Percentiles rank a stretch among this genome's conserved stretches.
Conservation (phyloP, 2,888 invertebrate genomes). For the Drosophila cracens region DNA sequence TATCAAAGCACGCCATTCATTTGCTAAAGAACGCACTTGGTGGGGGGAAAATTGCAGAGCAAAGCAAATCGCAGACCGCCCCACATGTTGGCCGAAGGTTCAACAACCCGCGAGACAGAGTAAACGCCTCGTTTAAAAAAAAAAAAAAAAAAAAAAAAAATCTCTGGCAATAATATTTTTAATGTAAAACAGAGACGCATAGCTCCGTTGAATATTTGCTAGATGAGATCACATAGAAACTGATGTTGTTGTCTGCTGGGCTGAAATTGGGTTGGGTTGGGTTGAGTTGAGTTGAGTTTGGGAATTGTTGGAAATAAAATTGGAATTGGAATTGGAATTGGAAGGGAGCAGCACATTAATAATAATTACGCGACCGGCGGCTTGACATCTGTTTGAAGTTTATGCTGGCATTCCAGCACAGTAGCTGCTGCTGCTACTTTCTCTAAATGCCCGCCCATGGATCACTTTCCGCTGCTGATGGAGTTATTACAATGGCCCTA, state of each 20-base stretch:
- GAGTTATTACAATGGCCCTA: slow-evolving; percentile 65
- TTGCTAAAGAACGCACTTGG: slow-evolving; percentile 35
- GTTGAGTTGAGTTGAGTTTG: slow-evolving; percentile 15
- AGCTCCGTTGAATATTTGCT: slow-evolving; percentile 53
- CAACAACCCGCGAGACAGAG: slow-evolving; percentile 47
- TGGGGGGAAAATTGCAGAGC: slow-evolving; percentile 23
- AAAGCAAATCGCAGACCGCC: slow-evolving; percentile 42
- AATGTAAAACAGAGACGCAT: slow-evolving; percentile 65
- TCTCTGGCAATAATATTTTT: slow-evolving; percentile 58
- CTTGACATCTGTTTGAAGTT: slow-evolving; percentile 69
- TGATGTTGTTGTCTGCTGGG: slow-evolving; percentile 10
- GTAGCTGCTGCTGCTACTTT: not conserved
- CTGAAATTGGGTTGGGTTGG: slow-evolving; percentile 5
- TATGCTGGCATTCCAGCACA: slow-evolving; percentile 50
- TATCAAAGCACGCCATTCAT: slow-evolving; percentile 66
- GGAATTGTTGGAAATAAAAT: slow-evolving; percentile 10
- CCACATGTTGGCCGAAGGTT: slow-evolving; percentile 55
- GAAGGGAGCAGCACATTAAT: slow-evolving; percentile 59
- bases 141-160: slow-evolving; percentile 22
- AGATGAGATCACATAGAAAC: slow-evolving; percentile 58
- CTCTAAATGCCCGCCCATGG: slow-evolving; percentile 22
- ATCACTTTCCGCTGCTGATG: slow-evolving; percentile 50
- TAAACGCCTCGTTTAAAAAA: slow-evolving; percentile 53
- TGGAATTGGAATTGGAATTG: not conserved
- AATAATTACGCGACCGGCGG: slow-evolving; percentile 61